Percentiles rank a stretch among this genome's conserved stretches.
Evolutionary conservation across 2,113 vertebrate species (phyloP).

Genomic region (Seriola rivoliana): DNA sequence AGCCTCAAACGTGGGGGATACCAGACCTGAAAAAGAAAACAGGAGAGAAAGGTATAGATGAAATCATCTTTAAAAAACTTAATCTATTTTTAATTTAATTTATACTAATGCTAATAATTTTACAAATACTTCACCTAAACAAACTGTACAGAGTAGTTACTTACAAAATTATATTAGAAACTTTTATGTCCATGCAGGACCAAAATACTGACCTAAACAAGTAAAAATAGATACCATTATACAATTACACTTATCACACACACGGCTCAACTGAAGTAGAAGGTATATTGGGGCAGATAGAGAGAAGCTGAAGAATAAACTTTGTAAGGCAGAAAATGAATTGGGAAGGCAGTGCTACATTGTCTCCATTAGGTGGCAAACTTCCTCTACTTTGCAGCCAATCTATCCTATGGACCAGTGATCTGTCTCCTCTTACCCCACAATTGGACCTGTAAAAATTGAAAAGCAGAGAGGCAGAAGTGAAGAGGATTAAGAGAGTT

Average conservation of each 20-base stretch:
- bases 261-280: not conserved
- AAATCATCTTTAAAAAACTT: not conserved
- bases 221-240: not conserved
- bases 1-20: not conserved
- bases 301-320: not conserved
- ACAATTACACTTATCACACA: not conserved
- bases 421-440: slow-evolving; percentile 20
- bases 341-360: slow-evolving; percentile 20
- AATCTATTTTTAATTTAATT: not conserved
- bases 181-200: not conserved
- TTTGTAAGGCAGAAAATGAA: not conserved
- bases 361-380: slow-evolving; percentile 79
- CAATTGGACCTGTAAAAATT: slow-evolving; percentile 1
- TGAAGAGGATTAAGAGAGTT: slow-evolving; percentile 53
- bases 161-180: not conserved
- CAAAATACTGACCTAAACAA: slow-evolving; percentile 1
- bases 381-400: slow-evolving; percentile 57
- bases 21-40: slow-evolving; percentile 58
- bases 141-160: not conserved
- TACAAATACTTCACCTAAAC: not conserved
- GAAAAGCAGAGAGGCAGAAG: slow-evolving; percentile 40
- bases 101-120: no score
- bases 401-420: not conserved
- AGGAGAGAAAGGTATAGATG: not conserved
- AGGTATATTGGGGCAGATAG: not conserved